Conservation (phyloP, 1,140 invertebrate species). For the Penaeus vannamei region DNA sequence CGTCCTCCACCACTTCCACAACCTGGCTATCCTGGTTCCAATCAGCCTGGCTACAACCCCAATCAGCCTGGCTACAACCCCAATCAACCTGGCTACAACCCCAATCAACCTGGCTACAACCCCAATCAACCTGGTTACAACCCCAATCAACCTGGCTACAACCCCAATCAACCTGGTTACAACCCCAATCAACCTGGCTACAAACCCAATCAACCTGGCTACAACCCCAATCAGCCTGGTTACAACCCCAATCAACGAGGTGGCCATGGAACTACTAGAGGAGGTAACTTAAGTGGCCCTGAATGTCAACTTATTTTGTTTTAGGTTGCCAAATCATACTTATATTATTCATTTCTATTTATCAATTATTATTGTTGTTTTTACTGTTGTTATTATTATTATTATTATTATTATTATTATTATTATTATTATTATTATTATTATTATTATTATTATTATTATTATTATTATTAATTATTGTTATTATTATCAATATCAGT, state of each 20-base stretch:
- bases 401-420: slow-evolving; percentile 33
- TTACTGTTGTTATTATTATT: neutral
- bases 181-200: slow-evolving; percentile 52
- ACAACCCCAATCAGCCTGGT: slow-evolving; percentile 56
- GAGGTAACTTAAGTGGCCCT: neutral
- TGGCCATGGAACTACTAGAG: neutral
- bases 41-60: slow-evolving; percentile 37
- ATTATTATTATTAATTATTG: neutral
- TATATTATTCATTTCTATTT: neutral
- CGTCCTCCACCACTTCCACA: slow-evolving; percentile 34
- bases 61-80: slow-evolving; percentile 51
- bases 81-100: slow-evolving; percentile 62
- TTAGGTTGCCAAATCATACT: too few relatives aligned
- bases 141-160: slow-evolving; percentile 60
- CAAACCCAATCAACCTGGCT: neutral
- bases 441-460: neutral
- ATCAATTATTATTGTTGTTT: neutral
- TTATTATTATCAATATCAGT: neutral
- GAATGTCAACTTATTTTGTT: neutral
- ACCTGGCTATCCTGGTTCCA: slow-evolving; percentile 35
- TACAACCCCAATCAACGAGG: neutral
- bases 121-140: slow-evolving; percentile 60
- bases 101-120: slow-evolving; percentile 62
- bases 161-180: slow-evolving; percentile 60
- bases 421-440: neutral